Base-by-base conservation (phyloP, 1,140 invertebrate species). In the Anoplolepis gracilipes region DNA sequence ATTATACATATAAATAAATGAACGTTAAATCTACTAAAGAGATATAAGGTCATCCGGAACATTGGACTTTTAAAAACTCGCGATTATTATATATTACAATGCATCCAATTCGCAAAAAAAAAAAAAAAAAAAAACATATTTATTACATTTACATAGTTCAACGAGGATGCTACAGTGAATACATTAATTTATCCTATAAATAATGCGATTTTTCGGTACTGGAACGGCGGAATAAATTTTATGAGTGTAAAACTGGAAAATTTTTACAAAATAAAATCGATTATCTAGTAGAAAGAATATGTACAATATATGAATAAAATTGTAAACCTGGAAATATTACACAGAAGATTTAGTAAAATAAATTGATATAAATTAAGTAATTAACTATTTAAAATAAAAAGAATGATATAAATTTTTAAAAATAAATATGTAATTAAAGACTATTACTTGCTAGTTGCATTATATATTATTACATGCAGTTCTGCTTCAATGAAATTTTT, bases 11-110 rank as follows among this genome's bases (percentile, higher is more conserved):
- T 19, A 79, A 79, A 79, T 79, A 67, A 67, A 67, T 33, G 42
- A 79, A 79, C 13, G 39, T 78, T 65, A 65, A 79, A 69, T 69
- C 62, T 69, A 79, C 8, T 79, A 69, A 79, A 67, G 16, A 61
- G 42, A 69, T 69, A 67, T 69, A 67, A 69, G 62, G 22, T 53
- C 36, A 69, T 79, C 53, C 22, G 42, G 62, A 36, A 79, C 30
- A 53, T 22, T 8, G 62, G 7, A 42, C 30, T 79, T 67, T 69
- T 53, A 78, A 79, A 79, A 42, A 13, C 22, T 13, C 28, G 36
- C 42, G n/a, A 79, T 79, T 79, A 39, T 79, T 79, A 69, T 19
- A 67, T 78, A 67, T 67, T 57, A 67, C 33, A n/a, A 53, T 67
- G 30, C 30, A 53, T 79, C 39, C 42, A 79, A 79, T 69, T 36